phyloP scores from a whole-genome alignment of 1,140 invertebrate genomes.

The Saccostrea cuccullata region DNA sequence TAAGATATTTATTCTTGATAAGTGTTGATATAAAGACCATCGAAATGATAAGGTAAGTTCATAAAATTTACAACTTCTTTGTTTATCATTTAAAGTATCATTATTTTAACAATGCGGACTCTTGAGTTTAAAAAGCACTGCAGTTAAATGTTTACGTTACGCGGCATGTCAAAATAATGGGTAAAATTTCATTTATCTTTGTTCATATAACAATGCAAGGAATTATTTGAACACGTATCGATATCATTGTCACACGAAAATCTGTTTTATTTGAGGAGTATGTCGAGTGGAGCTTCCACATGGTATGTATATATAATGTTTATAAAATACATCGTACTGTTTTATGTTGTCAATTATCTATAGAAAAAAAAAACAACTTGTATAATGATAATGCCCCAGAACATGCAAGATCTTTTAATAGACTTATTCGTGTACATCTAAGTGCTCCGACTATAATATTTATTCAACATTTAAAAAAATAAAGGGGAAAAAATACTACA shows the following conservation, averaged over 20 bases:
- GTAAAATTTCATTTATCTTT: conserved; percentile 10
- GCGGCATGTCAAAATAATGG: not conserved
- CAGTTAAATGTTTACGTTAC: not conserved
- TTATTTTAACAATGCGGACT: not conserved
- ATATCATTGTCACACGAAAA: not conserved
- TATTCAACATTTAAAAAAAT: too few relatives aligned
- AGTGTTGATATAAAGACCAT: not conserved
- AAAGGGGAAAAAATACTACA: too few relatives aligned
- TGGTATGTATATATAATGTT: not conserved
- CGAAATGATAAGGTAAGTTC: not conserved
- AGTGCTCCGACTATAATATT: too few relatives aligned
- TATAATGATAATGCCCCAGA: too few relatives aligned
- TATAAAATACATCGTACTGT: too few relatives aligned
- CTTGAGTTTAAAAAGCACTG: not conserved
- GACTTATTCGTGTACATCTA: too few relatives aligned
- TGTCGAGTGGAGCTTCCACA: not conserved
- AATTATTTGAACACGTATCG: not conserved
- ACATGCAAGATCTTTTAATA: too few relatives aligned
- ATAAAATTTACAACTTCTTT: not conserved
- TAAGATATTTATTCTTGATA: not conserved
- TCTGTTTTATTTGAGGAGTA: not conserved
- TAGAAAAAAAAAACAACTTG: too few relatives aligned
- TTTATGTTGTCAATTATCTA: too few relatives aligned
- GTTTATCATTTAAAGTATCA: not conserved
- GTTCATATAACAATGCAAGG: not conserved